Evolutionary conservation across 2,113 vertebrate genomes (phyloP).

Genomic region (Phylloscopus whistleri): DNA sequence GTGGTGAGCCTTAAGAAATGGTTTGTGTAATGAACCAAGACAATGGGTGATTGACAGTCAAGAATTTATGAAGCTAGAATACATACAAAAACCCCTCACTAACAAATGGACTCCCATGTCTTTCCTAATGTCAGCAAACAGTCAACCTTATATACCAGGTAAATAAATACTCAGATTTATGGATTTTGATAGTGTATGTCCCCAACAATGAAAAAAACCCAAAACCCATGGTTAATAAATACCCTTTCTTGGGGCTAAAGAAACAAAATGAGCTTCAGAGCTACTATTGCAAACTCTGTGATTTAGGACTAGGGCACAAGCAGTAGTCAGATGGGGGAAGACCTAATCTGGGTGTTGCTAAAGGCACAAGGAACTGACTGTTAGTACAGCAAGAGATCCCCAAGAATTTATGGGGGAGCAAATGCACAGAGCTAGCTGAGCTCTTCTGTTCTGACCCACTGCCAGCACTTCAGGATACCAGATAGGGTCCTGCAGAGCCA

Average conservation of each 20-base stretch:
- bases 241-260: background rate
- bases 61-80: background rate
- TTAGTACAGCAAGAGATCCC: background rate
- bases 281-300: background rate
- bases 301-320: background rate
- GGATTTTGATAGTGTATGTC: background rate
- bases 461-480: background rate
- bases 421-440: background rate
- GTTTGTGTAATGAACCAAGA: slow-evolving; percentile 22
- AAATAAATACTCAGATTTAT: background rate
- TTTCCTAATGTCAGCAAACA: background rate
- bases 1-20: slow-evolving; percentile 29
- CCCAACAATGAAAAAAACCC: background rate
- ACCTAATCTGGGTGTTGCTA: background rate
- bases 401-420: background rate
- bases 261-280: background rate
- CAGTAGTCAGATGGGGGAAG: background rate
- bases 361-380: background rate
- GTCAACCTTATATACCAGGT: background rate
- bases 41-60: slow-evolving; percentile 38
- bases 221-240: background rate
- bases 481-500: background rate
- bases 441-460: background rate
- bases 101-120: background rate
- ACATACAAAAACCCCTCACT: background rate